A percentile compares a stretch with the other conserved stretches of the same genome.
These are phyloP conservation scores for Hyperoplus immaculatus DNA, from an alignment of 2,797 vertebrate species.

Conservation along the genomic window DNA sequence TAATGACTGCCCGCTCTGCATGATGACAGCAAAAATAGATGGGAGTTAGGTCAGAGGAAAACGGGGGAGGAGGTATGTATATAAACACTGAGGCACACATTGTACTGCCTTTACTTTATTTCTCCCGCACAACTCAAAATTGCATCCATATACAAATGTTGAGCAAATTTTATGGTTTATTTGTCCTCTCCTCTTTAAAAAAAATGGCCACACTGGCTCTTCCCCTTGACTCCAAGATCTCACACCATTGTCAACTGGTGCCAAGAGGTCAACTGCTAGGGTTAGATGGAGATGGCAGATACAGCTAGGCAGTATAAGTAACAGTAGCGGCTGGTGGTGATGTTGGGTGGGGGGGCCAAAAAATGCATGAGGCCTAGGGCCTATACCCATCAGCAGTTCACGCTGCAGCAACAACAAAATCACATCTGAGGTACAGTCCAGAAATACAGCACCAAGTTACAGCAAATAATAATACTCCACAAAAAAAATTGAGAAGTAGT, in stretches of 20 bases:
- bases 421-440: too few species aligned
- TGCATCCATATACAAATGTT: background rate
- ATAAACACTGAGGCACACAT: background rate
- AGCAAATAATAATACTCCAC: too few species aligned
- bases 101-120: background rate
- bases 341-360: too few species aligned
- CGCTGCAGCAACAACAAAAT: too few species aligned
- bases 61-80: background rate
- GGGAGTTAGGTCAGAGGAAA: conserved; percentile 14
- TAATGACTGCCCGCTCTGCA: conserved; percentile 37
- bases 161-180: background rate
- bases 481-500: too few species aligned
- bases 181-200: background rate
- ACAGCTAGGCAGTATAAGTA: conserved; percentile 6
- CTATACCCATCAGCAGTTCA: too few species aligned
- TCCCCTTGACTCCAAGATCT: conserved; percentile 1
- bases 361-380: too few species aligned
- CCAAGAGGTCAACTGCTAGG: conserved; percentile 29
- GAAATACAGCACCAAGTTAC: too few species aligned
- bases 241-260: conserved; percentile 4
- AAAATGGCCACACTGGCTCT: background rate
- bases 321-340: too few species aligned
- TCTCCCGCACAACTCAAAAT: conserved; percentile 8
- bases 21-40: conserved; percentile 48
- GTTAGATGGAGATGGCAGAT: conserved; percentile 11